Evolutionary conservation across 2,113 vertebrate species (phyloP), one percentile per base, ranked within the genome.

Genomic region (Toxotes jaculatrix): DNA sequence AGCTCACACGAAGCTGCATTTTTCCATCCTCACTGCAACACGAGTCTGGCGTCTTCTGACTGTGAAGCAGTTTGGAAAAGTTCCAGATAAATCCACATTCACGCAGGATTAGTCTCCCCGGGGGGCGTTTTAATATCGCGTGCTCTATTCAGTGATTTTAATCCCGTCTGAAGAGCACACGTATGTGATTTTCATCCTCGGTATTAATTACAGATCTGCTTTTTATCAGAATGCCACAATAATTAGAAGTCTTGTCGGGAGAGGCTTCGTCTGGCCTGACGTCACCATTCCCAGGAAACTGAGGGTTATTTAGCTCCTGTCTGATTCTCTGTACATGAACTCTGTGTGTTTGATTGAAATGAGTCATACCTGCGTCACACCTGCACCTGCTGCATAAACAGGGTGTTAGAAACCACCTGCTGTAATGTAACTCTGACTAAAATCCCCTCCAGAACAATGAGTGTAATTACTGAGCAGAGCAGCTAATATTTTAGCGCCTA

Each of bases 141-240:
- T 42, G 64, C 80, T 84, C 69, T 17, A 43, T 85, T 81, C 76
- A 61, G n/a, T 49, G 16, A 21, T 56, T 75, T 57, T 80, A 88
- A 84, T 88, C 88, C 90, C 65, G 47, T 75, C 69, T 73, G 38
- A 11, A 45, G 56, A 73, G 57, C 47, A 40, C 56, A 84, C 57
- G 69, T 63, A 70, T 74, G 67, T 62, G 63, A 53, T 42, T 62
- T 72, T 63, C 21, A 23, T 47, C 23, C 32, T 1, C 6, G 47
- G 64, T 34, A 61, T 79, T 83, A 76, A 88, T 82, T 82, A 73
- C 45, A 71, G 36, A 34, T 10, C 68, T 21, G n/a, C 42, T 43
- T 65, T 79, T 68, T 57, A 69, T 78, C 21, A 78, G 13, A 61
- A 16, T 4, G 42, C 34, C 56, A 16, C 34, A 11, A 21, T 67